Evolutionary conservation across 2,888 invertebrate genomes (phyloP), one percentile per base, ranked within the genome.

Genomic region (Aphrophora alni): DNA sequence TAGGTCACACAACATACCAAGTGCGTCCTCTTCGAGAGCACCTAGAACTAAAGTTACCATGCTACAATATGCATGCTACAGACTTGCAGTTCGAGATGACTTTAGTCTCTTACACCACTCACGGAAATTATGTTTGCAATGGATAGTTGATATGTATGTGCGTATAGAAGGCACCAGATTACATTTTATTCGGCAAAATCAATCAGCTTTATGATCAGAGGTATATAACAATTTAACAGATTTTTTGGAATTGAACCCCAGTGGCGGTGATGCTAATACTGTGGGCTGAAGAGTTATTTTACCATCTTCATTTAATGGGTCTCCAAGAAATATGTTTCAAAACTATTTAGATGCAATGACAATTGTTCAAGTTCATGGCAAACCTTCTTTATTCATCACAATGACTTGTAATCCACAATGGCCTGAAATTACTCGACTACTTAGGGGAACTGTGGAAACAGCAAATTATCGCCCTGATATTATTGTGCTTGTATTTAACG

Each of bases 341-440:
- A 75, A 75, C 2, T 75, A 75, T 44, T 27, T 75, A n/a, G 75
- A 75, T 25, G 12, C 75, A 7, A 75, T 44, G 75, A 51, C 75
- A 14, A 75, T 75, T n/a, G 75, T 75, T 51, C 75, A 75, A 75
- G 26, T 17, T 17, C 51, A 51, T 51, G 75, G 51, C 14, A 75
- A 75, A 25, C 75, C 75, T 5, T 75, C 75, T 10, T 25, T 75
- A 25, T 75, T 75, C 25, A 75, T 75, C 12, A 75, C 44, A 1
- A 75, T 75, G 75, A 75, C 75, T 8, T 24, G 75, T 75, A 75
- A 75, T 75, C 75, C 75, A 24, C n/a, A 25, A n/a, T 75, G 38
- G 75, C 10, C 24, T 21, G 75, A 75, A 14, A 75, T 75, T 10
- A 8, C 21, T 14, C 12, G 51, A 25, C 38, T 51, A 25, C 26